Conservation (phyloP, 2,888 invertebrate genomes). For the Drosophila cognata region DNA sequence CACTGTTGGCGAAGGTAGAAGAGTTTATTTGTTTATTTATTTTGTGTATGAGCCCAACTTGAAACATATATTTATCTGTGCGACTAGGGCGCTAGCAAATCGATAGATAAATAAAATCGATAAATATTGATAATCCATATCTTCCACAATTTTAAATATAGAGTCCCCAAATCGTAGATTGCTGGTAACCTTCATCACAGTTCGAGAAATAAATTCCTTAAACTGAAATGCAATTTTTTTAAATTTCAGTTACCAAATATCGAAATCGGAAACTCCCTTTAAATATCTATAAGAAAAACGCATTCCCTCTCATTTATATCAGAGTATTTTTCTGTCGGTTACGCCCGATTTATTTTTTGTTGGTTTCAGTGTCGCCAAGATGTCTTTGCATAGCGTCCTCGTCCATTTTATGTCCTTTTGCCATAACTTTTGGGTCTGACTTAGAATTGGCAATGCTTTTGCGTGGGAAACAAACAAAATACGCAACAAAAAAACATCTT, state of each 20-base stretch:
- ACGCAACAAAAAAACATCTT: conserved; percentile 38
- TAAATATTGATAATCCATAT: not conserved
- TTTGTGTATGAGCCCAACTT: not conserved
- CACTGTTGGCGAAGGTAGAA: not conserved
- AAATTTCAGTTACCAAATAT: not conserved
- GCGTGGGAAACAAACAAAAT: conserved; percentile 4
- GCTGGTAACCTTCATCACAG: not conserved
- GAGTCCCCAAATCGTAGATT: not conserved
- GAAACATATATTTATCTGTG: not conserved
- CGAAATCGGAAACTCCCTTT: too few relatives aligned
- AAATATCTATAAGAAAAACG: not conserved
- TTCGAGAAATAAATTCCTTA: not conserved
- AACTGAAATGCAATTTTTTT: not conserved
- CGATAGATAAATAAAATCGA: not conserved
- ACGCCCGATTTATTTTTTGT: not conserved
- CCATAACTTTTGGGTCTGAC: not conserved
- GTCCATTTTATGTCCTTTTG: conserved; percentile 10
- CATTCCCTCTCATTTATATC: not conserved
- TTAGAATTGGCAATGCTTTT: conserved; percentile 42
- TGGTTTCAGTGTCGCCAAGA: conserved; percentile 11
- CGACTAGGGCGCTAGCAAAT: not conserved
- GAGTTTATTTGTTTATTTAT: not conserved
- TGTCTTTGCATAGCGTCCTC: conserved; percentile 2
- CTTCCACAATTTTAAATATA: not conserved
- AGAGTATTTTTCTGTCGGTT: not conserved